Evolutionary conservation across 2,888 invertebrate genomes (phyloP), one percentile per base, ranked within the genome.

Genomic region (Syrista parreyssii): DNA sequence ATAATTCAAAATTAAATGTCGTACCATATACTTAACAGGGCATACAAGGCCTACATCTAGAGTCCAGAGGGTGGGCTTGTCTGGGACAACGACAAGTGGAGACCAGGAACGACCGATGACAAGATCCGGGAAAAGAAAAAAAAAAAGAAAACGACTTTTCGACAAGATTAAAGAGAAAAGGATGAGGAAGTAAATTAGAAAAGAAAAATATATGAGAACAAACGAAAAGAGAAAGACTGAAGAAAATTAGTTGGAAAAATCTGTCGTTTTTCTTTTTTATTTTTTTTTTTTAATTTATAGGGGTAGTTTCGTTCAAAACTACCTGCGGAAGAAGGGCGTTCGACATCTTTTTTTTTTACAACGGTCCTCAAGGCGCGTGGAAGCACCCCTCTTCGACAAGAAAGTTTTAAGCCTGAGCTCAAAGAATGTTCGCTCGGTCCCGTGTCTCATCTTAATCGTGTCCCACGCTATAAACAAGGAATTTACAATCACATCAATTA

Each of bases 21-120:
- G 78, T 83, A 85, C 79, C 80, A 81, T 83, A 84, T 83, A 86
- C 82, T 82, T 83, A 84, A 85, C 85, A 85, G 81, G 80, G 82
- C 84, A 79, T 85, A 82, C 80, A 82, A 82, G 80, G 77, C 79
- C 79, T 83, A 85, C 74, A 81, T 81, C 80, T 82, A 82, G 79
- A 80, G 75, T 80, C 77, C 68, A 78, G 68, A 81, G 80, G 79
- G 78, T 79, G 77, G 78, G 74, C 76, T 79, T 78, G 77, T 75
- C 71, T 74, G 75, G 34, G 23, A 77, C 36, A 71, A 75, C 68
- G 76, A 32, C 40, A 68, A 74, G 34, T 55, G 75, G 75, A 75
- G 35, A 77, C 76, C 75, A 35, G 76, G 76, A 77, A 78, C 79
- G 32, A 79, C 31, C 34, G 34, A 32, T 71, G 30, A 69, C 40